Base-by-base conservation (phyloP, 1,140 invertebrate species). In the Antheraea pernyi region DNA sequence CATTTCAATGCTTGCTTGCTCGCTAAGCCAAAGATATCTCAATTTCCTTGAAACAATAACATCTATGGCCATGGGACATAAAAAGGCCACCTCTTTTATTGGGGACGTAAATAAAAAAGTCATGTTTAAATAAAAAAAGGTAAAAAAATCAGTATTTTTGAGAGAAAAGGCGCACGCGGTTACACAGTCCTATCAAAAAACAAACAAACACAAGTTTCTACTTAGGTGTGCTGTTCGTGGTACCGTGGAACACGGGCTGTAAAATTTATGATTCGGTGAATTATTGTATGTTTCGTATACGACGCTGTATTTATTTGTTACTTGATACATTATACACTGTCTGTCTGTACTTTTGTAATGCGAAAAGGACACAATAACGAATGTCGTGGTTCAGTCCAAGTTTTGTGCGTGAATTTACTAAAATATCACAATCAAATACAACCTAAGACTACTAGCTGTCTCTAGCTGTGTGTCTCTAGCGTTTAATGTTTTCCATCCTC, bases 151-250 rank as follows among this genome's bases (percentile, higher is more conserved):
- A 30, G 19, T 22, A 65, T 22, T 69, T 81, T 83, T 84, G 82
- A 89, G 79, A 88, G 84, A 89, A 88, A 90, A 88, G 83, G 81
- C 79, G 82, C 81, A 85, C 84, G 77, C 83, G 80, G 82, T 87
- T 91, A 91, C 89, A 86, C 85, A 85, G 85, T 85, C 85, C 89
- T 91, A 91, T 91, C 89, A 87, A 85, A 91, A 90, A 91, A 87
- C 83, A 91, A 91, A 91, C 83, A 91, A 81, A 88, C 86, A 89
- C 75, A 86, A 84, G 80, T 81, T 86, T 89, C 83, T 89, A 91
- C 89, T 91, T 89, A 89, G 86, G 79, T 74, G 77, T 83, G 76
- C 72, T 82, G 84, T 84, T 82, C 79, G 78, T 79, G 69, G 83
- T 88, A 88, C 72, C 79, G 78, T 79, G 71, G 83, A 89, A 89